Evolutionary conservation across 2,113 vertebrate species (phyloP).

Genomic region (Myrmophylax atrothorax): DNA sequence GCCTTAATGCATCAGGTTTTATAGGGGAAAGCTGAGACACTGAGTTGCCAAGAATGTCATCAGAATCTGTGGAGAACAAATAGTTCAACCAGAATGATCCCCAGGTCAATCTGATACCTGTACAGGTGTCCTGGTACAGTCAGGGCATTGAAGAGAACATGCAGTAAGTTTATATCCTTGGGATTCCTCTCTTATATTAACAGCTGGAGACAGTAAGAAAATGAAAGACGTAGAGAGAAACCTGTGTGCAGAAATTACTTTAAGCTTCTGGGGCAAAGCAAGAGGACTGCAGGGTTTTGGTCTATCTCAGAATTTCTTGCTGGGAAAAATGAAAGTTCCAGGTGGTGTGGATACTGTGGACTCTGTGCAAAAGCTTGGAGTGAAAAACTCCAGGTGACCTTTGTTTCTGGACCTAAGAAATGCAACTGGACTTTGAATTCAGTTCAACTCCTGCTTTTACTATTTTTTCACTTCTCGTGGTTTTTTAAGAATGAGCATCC

Average conservation of each 20-base stretch:
- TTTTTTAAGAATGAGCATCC: not conserved
- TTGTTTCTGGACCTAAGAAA: not conserved
- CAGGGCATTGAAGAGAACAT: not conserved
- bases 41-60: not conserved
- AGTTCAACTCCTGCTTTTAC: not conserved
- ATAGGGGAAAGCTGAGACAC: not conserved
- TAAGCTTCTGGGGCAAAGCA: not conserved
- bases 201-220: not conserved
- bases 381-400: not conserved
- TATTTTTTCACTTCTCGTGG: not conserved
- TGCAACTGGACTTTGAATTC: not conserved
- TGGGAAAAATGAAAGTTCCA: not conserved
- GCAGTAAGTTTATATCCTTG: not conserved
- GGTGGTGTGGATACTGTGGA: not conserved
- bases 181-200: not conserved
- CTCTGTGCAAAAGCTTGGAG: not conserved
- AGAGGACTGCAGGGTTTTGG: not conserved
- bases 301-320: not conserved
- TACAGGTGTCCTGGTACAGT: not conserved
- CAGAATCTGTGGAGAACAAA: not conserved
- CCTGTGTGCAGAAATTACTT: not conserved
- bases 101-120: rapidly evolving
- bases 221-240: not conserved
- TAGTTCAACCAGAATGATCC: not conserved
- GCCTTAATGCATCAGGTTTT: not conserved